Conservation (phyloP, 2,888 invertebrate genomes). For the Philopedon plagiatum region DNA sequence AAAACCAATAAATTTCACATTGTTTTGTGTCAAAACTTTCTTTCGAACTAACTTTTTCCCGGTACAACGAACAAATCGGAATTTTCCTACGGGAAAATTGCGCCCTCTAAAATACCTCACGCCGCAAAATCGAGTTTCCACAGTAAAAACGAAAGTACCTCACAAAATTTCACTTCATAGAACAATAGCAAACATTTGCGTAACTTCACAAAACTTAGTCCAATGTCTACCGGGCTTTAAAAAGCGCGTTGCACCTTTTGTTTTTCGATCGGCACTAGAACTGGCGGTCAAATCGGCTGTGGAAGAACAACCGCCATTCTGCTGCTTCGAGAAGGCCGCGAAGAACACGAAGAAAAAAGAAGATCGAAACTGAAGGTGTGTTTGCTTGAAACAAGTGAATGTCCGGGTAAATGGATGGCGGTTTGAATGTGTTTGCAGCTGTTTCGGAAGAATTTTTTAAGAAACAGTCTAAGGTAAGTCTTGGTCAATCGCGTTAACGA, state of each 20-base stretch:
- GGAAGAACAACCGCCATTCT: conserved; percentile 35
- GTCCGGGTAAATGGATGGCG: conserved; percentile 34
- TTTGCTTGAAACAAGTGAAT: conserved; percentile 45
- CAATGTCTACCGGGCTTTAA: conserved; percentile 36
- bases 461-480: conserved; percentile 24
- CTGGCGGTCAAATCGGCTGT: conserved; percentile 29
- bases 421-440: conserved; percentile 16
- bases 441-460: not conserved
- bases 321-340: conserved; percentile 43
- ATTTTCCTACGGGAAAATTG: not conserved
- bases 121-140: not conserved
- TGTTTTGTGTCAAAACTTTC: not conserved
- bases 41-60: not conserved
- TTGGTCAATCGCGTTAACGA: conserved; percentile 35
- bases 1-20: conserved; percentile 14
- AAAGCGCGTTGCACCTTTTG: conserved; percentile 44
- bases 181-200: conserved; percentile 31
- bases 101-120: not conserved
- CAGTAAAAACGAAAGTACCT: conserved; percentile 14
- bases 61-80: not conserved
- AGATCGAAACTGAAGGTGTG: conserved; percentile 36
- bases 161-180: conserved; percentile 24
- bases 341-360: conserved; percentile 42
- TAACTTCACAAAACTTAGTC: conserved; percentile 37
- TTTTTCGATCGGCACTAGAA: conserved; percentile 38